A percentile compares a stretch with the other conserved stretches of the same genome.
Evolutionary conservation across 2,888 invertebrate species (phyloP).

Genomic region (Eristalinus sepulchralis): DNA sequence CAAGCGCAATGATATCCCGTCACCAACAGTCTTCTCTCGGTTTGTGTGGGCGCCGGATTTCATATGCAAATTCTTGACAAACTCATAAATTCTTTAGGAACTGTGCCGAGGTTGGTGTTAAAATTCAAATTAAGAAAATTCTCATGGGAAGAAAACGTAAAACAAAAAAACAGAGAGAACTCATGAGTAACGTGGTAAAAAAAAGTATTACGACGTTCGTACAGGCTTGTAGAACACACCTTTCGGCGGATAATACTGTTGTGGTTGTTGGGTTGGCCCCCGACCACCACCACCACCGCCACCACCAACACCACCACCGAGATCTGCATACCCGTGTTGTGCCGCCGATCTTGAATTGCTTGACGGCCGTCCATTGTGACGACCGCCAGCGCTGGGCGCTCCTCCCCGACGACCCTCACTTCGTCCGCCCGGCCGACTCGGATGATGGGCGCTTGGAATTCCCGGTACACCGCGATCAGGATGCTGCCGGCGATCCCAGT

Average conservation of each 20-base stretch:
- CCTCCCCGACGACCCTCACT: slow-evolving; percentile 73
- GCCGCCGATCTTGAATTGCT: slow-evolving; percentile 77
- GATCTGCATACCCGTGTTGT: slow-evolving; percentile 84
- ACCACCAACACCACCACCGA: slow-evolving; percentile 72
- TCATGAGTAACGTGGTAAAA: slow-evolving; percentile 31
- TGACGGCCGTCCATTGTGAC: slow-evolving; percentile 77
- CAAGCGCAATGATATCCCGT: not conserved
- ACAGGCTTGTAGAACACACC: slow-evolving; percentile 82
- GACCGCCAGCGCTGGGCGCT: slow-evolving; percentile 74
- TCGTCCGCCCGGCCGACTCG: slow-evolving; percentile 77
- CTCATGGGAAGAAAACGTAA: slow-evolving; percentile 30
- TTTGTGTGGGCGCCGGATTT: not conserved
- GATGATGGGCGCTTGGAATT: slow-evolving; percentile 50
- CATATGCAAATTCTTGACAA: slow-evolving; percentile 24
- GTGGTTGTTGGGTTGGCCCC: slow-evolving; percentile 75
- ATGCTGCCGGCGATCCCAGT: slow-evolving; percentile 79
- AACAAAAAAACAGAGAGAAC: slow-evolving; percentile 22
- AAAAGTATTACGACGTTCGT: slow-evolving; percentile 61
- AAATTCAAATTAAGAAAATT: slow-evolving; percentile 72
- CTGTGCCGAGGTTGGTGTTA: slow-evolving; percentile 36
- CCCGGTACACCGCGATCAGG: slow-evolving; percentile 65
- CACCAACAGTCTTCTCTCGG: not conserved
- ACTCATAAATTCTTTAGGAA: slow-evolving; percentile 15
- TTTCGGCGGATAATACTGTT: slow-evolving; percentile 88
- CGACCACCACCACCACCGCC: slow-evolving; percentile 62